Percentiles rank a stretch among this genome's conserved stretches.
Conservation (phyloP, 2,113 vertebrate species). For the Notiomystis cincta region DNA sequence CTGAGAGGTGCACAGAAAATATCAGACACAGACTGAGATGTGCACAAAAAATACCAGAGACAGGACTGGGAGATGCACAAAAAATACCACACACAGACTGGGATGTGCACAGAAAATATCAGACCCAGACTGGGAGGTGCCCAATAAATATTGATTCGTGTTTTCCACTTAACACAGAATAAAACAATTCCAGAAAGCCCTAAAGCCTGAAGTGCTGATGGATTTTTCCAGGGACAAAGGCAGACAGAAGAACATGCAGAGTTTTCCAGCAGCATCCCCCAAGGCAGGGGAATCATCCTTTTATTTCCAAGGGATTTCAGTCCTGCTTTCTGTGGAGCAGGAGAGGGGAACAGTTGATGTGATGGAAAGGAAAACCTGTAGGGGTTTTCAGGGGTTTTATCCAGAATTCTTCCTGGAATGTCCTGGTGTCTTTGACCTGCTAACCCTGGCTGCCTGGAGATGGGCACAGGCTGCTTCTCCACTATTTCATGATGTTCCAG, state of each 20-base stretch:
- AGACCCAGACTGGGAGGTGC: background rate
- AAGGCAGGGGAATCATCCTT: background rate
- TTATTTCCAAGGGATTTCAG: background rate
- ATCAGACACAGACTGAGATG: too few species aligned
- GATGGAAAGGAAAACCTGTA: background rate
- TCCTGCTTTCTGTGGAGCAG: background rate
- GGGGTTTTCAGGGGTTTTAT: background rate
- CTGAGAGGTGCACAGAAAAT: background rate
- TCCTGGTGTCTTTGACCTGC: background rate
- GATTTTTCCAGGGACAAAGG: background rate
- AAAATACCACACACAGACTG: background rate
- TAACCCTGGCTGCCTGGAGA: background rate
- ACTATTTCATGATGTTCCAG: background rate
- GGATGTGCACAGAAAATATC: too few species aligned
- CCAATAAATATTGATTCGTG: fast-evolving
- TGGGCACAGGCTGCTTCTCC: background rate
- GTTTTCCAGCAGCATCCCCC: background rate
- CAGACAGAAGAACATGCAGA: background rate
- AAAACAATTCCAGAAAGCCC: background rate
- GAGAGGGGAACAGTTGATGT: background rate
- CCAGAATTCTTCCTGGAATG: background rate
- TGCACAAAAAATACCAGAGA: too few species aligned
- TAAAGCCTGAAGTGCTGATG: background rate
- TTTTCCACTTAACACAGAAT: background rate
- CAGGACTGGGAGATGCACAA: background rate